Evolutionary conservation across 1,140 invertebrate genomes (phyloP).

Genomic region (Magallana angulata): DNA sequence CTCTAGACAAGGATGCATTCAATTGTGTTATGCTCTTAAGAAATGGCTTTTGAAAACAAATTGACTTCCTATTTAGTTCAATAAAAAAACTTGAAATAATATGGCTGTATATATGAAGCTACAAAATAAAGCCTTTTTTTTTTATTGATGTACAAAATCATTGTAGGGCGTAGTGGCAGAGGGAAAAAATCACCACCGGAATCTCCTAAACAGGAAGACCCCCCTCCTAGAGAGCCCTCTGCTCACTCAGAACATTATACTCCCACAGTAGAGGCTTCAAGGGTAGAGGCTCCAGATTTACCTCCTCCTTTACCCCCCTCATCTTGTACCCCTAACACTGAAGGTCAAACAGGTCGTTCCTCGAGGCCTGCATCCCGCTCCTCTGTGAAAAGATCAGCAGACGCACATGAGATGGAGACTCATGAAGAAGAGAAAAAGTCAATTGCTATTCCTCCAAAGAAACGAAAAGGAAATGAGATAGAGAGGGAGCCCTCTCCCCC

Average conservation of each 20-base stretch:
- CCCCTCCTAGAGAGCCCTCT: neutral
- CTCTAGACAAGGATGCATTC: too few species aligned
- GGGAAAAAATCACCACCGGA: conserved; percentile 16
- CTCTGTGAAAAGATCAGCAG: neutral
- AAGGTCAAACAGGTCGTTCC: neutral
- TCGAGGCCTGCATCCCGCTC: conserved; percentile 14
- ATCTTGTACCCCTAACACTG: neutral
- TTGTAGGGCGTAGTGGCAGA: conserved; percentile 40
- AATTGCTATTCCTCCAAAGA: conserved; percentile 78
- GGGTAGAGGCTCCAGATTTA: neutral
- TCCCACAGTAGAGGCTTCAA: neutral
- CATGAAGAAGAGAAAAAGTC: conserved; percentile 59
- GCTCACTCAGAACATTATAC: neutral
- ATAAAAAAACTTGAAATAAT: too few species aligned
- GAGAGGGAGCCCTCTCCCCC: conserved; percentile 58
- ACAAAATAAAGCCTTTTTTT: neutral
- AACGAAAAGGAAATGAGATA: conserved; percentile 75
- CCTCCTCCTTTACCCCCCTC: conserved; percentile 45
- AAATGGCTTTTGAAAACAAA: too few species aligned
- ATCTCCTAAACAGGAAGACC: conserved; percentile 8
- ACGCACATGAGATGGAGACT: conserved; percentile 43
- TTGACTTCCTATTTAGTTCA: too few species aligned
- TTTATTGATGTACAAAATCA: neutral
- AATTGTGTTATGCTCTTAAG: neutral
- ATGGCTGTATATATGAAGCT: neutral